Conservation (phyloP, 2,888 invertebrate species). For the Lissonota sp. region DNA sequence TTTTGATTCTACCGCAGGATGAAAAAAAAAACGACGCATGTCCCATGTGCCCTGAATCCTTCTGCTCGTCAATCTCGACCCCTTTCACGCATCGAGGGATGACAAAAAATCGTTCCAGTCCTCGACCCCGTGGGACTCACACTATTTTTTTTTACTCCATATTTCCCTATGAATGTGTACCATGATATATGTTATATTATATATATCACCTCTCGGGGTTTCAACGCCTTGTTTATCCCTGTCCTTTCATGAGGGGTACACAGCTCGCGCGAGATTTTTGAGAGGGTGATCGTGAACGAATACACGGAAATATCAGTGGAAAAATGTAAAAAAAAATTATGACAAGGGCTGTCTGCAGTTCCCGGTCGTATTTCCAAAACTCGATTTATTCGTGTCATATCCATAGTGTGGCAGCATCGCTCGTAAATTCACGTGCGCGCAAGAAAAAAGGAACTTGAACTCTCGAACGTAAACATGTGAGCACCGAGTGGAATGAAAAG, state of each 20-base stretch:
- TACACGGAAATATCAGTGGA: conserved; percentile 36
- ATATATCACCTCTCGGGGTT: neutral
- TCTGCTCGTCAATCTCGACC: conserved; percentile 48
- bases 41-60: neutral
- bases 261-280: conserved; percentile 23
- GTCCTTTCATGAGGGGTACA: conserved; percentile 29
- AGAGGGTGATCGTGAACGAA: conserved; percentile 47
- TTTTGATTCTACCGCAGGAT: neutral
- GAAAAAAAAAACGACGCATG: conserved; percentile 3
- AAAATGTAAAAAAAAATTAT: conserved; percentile 29
- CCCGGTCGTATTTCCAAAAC: conserved; percentile 43
- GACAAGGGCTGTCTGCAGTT: conserved; percentile 33
- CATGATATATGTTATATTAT: neutral
- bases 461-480: conserved; percentile 22
- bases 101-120: conserved; percentile 42
- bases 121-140: conserved; percentile 21
- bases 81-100: conserved; percentile 49
- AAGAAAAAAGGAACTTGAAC: conserved; percentile 27
- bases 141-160: conserved; percentile 10
- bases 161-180: neutral
- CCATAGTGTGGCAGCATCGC: conserved; percentile 23
- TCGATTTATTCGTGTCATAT: conserved; percentile 49
- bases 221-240: conserved; percentile 22
- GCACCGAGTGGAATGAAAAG: conserved; percentile 2
- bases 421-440: conserved; percentile 42